A percentile compares a stretch with the other conserved stretches of the same genome.
Conservation (phyloP, 2,113 vertebrate genomes). For the Pelodiscus sinensis region DNA sequence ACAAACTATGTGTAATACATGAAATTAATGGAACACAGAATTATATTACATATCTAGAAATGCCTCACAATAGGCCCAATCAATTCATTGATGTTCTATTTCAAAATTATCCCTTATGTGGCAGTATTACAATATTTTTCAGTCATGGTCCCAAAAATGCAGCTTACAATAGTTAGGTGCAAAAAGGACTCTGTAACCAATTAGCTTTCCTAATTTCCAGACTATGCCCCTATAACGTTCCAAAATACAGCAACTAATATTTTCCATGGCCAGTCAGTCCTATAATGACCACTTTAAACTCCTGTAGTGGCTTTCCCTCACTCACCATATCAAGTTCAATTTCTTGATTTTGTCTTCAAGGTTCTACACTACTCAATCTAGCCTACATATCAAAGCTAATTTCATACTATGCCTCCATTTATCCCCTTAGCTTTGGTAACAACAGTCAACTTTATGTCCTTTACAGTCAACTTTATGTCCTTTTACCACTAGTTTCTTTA, state of each 20-base stretch:
- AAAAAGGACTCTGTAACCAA: constrained; percentile 24
- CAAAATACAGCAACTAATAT: not conserved
- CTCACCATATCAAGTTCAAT: constrained; percentile 56
- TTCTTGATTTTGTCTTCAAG: constrained; percentile 45
- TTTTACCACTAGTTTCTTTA: constrained; percentile 24
- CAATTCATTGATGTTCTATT: not conserved
- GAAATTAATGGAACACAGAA: fast-evolving
- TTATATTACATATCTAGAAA: fast-evolving
- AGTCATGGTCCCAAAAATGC: not conserved
- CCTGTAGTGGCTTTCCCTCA: not conserved
- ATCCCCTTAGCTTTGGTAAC: constrained; percentile 38
- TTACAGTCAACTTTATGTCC: constrained; percentile 61
- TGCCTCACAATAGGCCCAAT: not conserved
- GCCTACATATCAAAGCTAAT: constrained; percentile 2
- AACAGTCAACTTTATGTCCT: constrained; percentile 63
- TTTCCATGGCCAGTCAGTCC: not conserved
- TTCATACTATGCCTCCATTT: constrained; percentile 19
- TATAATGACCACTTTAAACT: not conserved
- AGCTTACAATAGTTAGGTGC: not conserved
- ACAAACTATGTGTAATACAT: not conserved
- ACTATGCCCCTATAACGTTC: not conserved
- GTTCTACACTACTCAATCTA: constrained; percentile 42
- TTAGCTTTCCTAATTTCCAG: constrained; percentile 48
- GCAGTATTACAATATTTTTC: not conserved
- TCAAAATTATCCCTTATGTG: not conserved